Base-by-base conservation (phyloP, 2,113 vertebrate genomes). In the Ochotona curzoniae region DNA sequence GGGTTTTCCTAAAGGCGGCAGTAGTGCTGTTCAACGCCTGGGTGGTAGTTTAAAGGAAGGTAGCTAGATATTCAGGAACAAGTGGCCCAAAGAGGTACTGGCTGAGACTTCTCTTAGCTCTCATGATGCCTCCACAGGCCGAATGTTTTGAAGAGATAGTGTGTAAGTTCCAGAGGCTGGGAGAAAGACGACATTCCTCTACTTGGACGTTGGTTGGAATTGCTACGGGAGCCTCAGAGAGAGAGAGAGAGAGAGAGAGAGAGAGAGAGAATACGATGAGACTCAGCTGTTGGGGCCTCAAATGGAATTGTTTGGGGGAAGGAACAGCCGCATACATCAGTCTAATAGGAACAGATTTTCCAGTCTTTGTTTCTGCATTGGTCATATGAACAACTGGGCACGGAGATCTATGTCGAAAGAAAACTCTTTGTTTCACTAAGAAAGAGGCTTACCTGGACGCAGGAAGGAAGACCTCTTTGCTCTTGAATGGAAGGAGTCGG, bases 11-110 rank as follows among this genome's bases (percentile, higher is more conserved):
- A 38, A 63, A 74, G 7, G n/a, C 35, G 61, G 13, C 0, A 7
- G 49, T 25, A 26, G n/a, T 38, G 15, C 30, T 63, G 49, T 78
- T 28, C 12, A 15, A 15, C 4, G 6, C 13, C 20, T 69, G 25
- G 38, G 20, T 30, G 80, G 57, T 69, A 32, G 26, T 80, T n/a
- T 73, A 54, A 73, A 87, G 90, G 28, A 30, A 84, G 38, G 64
- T 63, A 44, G 38, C 13, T 60, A 5, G 47, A 38, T 17, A 7
- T 10, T 32, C 63, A 67, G 60, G 26, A 61, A 47, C 15, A 26
- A 12, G 28, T 32, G 17, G 20, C n/a, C 20, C 20, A 0, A 2
- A 5, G 54, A 69, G 2, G 3, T 54, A 15, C 17, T 38, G 11
- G 14, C 49, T 0, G 20, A 60, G 32, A 30, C 1, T 1, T 6